Base-by-base conservation (phyloP, 2,888 invertebrate genomes). In the Laspeyria flexula region DNA sequence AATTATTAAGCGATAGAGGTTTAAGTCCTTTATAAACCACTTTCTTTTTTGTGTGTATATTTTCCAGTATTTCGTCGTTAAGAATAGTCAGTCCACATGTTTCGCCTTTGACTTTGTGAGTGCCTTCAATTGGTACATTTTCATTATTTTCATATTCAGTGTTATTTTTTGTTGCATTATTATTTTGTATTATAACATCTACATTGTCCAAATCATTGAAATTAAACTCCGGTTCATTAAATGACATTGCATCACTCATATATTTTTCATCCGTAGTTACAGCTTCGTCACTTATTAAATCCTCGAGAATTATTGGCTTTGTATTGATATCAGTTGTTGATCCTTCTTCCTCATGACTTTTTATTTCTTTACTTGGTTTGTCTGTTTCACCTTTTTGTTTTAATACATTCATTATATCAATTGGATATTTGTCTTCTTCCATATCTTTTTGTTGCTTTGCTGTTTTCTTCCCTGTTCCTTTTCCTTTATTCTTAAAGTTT, bases 321-420 rank as follows among this genome's bases (percentile, higher is more conserved):
- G 37, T 30, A 44, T 37, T 44, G 37, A 44, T 37, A 44, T 44
- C 44, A 37, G 44, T 37, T 44, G 37, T 29, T 44, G 37, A 43
- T 43, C 43, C 43, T 43, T 37, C 35, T 44, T 44, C 44, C 44
- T 44, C 30, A 44, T 44, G 44, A 44, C 37, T 44, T 43, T 43
- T 43, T 37, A 35, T 44, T 44, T 37, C 25, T 25, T 44, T 35
- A 44, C 27, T 44, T 44, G 30, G 37, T 37, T 37, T 37, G 37
- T 37, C 37, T 21, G 37, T 37, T 37, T 37, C 21, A 37, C 37
- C 37, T 21, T 21, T 21, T 21, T 21, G 21, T 21, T 21, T 21
- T 21, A 21, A 21, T 21, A 21, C 21, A 21, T 21, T 21, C 21
- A 21, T 21, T 21, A 21, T 21, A 21, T 21, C 21, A 21, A 21